Conservation (phyloP, 2,888 invertebrate genomes). For the Galerucella pusilla region DNA sequence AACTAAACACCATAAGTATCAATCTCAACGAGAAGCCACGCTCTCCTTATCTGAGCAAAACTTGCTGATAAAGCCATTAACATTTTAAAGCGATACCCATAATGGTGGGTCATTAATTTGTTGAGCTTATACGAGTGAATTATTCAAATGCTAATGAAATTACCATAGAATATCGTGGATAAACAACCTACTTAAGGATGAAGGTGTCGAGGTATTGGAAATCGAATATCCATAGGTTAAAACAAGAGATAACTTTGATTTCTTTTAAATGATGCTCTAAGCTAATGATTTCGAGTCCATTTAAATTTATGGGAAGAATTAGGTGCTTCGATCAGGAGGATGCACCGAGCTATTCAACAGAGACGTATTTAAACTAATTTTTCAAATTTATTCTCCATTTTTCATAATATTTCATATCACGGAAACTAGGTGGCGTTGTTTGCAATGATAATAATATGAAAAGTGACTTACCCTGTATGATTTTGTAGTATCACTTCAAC, state of each 20-base stretch:
- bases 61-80: slow-evolving; percentile 41
- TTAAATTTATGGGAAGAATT: slow-evolving; percentile 40
- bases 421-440: too few species aligned
- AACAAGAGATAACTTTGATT: slow-evolving; percentile 44
- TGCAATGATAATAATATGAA: too few species aligned
- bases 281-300: slow-evolving; percentile 38
- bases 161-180: slow-evolving; percentile 43
- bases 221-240: slow-evolving; percentile 44
- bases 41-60: slow-evolving; percentile 32
- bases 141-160: slow-evolving; percentile 47
- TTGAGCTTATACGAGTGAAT: slow-evolving; percentile 47
- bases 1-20: slow-evolving; percentile 8
- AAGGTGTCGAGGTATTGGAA: slow-evolving; percentile 50
- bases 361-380: slow-evolving; percentile 15
- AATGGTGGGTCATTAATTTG: slow-evolving; percentile 44
- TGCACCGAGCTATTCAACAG: slow-evolving; percentile 25
- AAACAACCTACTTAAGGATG: slow-evolving; percentile 45
- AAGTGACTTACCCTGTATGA: too few species aligned
- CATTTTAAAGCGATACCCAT: slow-evolving; percentile 37
- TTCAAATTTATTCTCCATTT: too few species aligned
- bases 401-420: too few species aligned
- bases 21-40: neutral
- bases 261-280: slow-evolving; percentile 43
- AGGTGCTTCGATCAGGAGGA: slow-evolving; percentile 34
- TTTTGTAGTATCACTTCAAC: too few species aligned